Evolutionary conservation across 2,113 vertebrate species (phyloP).

Genomic region (Tyrannus savana): DNA sequence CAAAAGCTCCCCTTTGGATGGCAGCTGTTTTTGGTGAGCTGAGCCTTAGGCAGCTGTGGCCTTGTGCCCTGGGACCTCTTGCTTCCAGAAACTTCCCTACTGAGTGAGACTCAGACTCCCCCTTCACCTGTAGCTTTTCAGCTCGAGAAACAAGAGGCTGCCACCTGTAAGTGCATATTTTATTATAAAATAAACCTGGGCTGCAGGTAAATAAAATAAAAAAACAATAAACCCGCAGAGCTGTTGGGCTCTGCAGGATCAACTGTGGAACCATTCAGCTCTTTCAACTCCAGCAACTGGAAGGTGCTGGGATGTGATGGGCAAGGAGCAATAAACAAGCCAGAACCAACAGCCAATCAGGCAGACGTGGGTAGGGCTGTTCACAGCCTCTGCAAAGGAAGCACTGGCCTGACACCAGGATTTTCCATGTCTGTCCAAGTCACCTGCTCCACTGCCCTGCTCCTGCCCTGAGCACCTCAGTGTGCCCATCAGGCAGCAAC

Average conservation of each 20-base stretch:
- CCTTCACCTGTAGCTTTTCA: neutral
- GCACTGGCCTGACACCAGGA: neutral
- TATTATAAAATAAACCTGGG: neutral
- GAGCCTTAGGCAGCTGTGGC: neutral
- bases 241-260: neutral
- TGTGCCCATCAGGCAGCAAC: neutral
- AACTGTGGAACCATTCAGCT: neutral
- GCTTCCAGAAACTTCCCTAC: neutral
- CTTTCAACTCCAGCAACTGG: neutral
- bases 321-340: neutral
- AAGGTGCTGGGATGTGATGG: neutral
- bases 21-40: neutral
- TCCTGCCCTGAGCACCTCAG: neutral
- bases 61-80: rapidly evolving
- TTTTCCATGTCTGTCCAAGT: neutral
- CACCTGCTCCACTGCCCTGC: neutral
- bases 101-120: neutral
- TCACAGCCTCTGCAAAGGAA: neutral
- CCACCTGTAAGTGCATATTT: neutral
- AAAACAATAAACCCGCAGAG: too few species aligned
- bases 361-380: neutral
- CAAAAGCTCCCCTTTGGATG: neutral
- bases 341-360: neutral
- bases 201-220: neutral
- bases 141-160: neutral